Base-by-base conservation (phyloP, 1,140 invertebrate genomes). In the Mizuhopecten yessoensis region DNA sequence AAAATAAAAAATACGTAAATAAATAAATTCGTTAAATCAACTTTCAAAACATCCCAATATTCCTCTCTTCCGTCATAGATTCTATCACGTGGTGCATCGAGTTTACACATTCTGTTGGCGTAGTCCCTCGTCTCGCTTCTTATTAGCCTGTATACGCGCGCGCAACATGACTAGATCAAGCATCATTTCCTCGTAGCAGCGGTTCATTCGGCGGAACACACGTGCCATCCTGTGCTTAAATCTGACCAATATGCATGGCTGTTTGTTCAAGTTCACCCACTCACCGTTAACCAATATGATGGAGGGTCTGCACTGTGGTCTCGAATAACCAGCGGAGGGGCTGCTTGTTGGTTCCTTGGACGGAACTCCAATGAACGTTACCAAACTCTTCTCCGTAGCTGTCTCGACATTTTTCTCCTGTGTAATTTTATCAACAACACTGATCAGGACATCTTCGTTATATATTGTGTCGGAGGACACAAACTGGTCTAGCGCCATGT, bases 231-330 rank as follows among this genome's bases (percentile, higher is more conserved):
- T 75, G 5, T 75, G 23, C 29, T 11, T 0, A 0, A 75, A 7
- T 75, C 57, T 75, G 15, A 75, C 57, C 23, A 75, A 11, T 75
- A 75, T n/a, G 29, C n/a, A 29, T 0, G 57, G 57, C 11, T 11
- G 57, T 75, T n/a, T 75, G 57, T 75, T 75, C 57, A 75, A 75
- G n/a, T 75, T 75, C 23, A 75, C 57, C 57, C 57, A 75, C 23
- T 75, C 29, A 1, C 57, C 57, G 57, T 75, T 75, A 29, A 75
- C n/a, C 57, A 2, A 9, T 75, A 75, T 29, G 57, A 17, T 5
- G 29, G 9, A 75, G n/a, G 57, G 57, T 7, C 5, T 7, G 11
- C 57, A 75, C 0, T n/a, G 5, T 29, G 57, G 57, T 75, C 57
- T 75, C 23, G 57, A 29, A 2, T 29, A 13, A 7, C n/a, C 57